Percentiles rank a stretch among this genome's conserved stretches.
Conservation (phyloP, 2,888 invertebrate species). For the Hypselothyrea guttata region DNA sequence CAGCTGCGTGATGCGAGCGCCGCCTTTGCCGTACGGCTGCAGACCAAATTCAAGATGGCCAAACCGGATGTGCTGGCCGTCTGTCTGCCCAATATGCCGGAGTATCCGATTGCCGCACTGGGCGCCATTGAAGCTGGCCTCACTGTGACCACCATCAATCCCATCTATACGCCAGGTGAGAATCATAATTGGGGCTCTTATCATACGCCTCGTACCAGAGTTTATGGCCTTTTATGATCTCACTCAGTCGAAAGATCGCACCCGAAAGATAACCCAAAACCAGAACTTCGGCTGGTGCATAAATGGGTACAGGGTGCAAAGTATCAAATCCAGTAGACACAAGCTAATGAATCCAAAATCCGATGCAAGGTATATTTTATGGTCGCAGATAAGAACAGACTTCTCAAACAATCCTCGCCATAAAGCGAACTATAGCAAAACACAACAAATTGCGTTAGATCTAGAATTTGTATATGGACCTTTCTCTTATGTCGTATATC, state of each 20-base stretch:
- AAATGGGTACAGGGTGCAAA: not conserved
- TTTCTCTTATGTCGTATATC: no score
- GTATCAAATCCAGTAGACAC: no score
- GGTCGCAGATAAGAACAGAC: not conserved
- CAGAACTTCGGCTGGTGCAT: no score
- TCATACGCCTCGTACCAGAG: no score
- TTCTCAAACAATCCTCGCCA: no score
- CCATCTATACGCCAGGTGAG: slow-evolving; percentile 87
- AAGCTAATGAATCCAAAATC: not conserved
- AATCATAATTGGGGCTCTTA: no score
- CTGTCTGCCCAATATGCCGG: slow-evolving; percentile 89
- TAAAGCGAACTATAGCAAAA: no score
- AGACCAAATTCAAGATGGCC: slow-evolving; percentile 86
- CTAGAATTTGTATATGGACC: no score
- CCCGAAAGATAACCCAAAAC: not conserved
- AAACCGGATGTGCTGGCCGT: slow-evolving; percentile 88
- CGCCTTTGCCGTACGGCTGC: slow-evolving; percentile 86
- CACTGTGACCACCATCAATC: slow-evolving; percentile 88
- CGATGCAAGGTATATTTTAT: not conserved
- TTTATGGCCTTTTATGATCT: no score
- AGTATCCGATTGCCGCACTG: slow-evolving; percentile 86
- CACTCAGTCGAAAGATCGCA: not conserved
- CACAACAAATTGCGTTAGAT: no score
- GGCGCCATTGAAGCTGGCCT: slow-evolving; percentile 88
- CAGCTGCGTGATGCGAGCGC: slow-evolving; percentile 86